Base-by-base conservation (phyloP, 2,113 vertebrate species). In the Limanda limanda region DNA sequence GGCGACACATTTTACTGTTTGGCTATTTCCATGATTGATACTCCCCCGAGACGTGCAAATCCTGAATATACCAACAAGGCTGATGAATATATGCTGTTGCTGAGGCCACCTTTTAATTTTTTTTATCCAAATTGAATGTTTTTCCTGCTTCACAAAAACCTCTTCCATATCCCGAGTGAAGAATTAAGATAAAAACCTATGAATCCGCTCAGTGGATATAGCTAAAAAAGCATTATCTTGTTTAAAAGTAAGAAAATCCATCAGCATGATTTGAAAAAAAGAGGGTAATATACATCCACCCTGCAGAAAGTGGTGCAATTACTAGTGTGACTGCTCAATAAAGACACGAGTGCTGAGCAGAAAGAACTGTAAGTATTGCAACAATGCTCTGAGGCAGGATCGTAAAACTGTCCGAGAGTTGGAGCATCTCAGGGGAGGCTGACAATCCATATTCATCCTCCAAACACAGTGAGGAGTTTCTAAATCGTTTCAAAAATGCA, bases 1-100 rank as follows among this genome's bases (percentile, higher is more conserved):
- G 85, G 73, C 70, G 67, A 81, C 74, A 74, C 66, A 60, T 85
- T 82, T 82, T 79, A 83, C 58, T 80, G 80, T 68, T 60, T 70
- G 77, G 59, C 83, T 85, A 75, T 90, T 91, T 83, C 47, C 68
- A 76, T 90, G 81, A 91, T 73, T 81, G 81, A 92, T 88, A 45
- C 59, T 82, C 86, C 60, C 84, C 84, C 31, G 86, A 84, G 89
- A 82, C 68, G 63, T 69, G 35, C 58, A 47, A 77, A 67, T 64
- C 47, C 86, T 88, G 80, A 88, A 92, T 84, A 84, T 85, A 88
- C 81, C 83, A 84, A 57, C 57, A 74, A 83, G 57, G 68, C 68
- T 74, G 68, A 89, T 72, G 74, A 83, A 40, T 12, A 84, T 67
- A 79, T 55, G 37, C 23, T 66, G 45, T 12, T 56, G 48, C 68